These are phyloP conservation scores for Aphelenchoides bicaudatus DNA, from an alignment of 2,888 invertebrate genomes.

Conservation along the genomic window DNA sequence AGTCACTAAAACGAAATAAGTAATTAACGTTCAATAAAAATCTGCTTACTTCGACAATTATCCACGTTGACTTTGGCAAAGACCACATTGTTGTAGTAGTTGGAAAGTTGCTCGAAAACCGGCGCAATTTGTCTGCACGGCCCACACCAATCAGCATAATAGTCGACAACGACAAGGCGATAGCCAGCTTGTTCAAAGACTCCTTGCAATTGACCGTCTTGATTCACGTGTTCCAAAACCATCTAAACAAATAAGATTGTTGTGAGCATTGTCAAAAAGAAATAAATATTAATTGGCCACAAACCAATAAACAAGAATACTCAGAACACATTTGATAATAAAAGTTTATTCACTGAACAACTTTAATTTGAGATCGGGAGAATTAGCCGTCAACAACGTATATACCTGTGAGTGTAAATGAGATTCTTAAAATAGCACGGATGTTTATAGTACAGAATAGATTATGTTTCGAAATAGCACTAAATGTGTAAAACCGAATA, in stretches of 20 bases:
- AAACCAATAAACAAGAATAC: no score
- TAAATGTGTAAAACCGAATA: no score
- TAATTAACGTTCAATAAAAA: background rate
- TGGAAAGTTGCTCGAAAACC: conserved; percentile 79
- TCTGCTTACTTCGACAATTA: conserved; percentile 62
- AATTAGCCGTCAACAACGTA: no score
- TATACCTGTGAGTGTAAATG: no score
- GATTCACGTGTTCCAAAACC: conserved; percentile 25
- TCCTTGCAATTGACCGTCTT: conserved; percentile 24
- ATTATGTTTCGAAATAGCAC: no score
- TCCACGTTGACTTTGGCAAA: conserved; percentile 87
- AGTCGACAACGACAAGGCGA: conserved; percentile 49
- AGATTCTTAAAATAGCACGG: no score
- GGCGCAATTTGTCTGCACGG: conserved; percentile 92
- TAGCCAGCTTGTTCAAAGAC: conserved; percentile 21
- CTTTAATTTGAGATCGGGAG: no score
- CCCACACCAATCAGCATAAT: conserved; percentile 62
- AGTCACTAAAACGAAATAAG: conserved; percentile 36
- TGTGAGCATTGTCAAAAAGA: background rate
- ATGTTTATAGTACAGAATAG: no score
- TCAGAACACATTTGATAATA: no score
- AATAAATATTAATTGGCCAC: no score
- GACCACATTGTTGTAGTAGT: conserved; percentile 79
- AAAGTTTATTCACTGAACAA: no score
- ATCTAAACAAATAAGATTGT: background rate